Evolutionary conservation across 2,797 vertebrate genomes (phyloP).

Genomic region (Falco novaeseelandiae): DNA sequence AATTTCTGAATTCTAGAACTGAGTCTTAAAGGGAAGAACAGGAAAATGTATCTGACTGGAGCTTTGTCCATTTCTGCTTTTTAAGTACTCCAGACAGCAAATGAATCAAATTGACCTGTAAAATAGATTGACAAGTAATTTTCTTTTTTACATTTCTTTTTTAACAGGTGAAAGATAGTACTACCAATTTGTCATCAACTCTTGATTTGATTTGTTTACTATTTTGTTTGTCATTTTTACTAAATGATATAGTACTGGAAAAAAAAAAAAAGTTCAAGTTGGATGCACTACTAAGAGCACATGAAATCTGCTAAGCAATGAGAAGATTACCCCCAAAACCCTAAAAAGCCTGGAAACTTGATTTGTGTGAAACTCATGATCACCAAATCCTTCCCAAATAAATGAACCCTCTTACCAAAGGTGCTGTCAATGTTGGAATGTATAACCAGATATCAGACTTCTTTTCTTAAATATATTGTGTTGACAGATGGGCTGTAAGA

Average conservation of each 20-base stretch:
- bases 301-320: background rate
- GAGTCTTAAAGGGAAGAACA: background rate
- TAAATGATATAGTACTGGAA: background rate
- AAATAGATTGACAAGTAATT: background rate
- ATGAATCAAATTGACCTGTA: background rate
- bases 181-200: background rate
- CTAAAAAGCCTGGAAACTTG: background rate
- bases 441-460: background rate
- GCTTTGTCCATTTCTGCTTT: background rate
- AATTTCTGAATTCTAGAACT: background rate
- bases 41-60: background rate
- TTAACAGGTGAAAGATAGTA: background rate
- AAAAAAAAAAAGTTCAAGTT: background rate
- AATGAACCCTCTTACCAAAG: background rate
- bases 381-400: background rate
- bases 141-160: background rate
- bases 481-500: background rate
- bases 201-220: background rate
- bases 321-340: background rate
- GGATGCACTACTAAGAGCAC: background rate
- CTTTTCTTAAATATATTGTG: background rate
- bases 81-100: background rate
- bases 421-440: background rate
- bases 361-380: background rate
- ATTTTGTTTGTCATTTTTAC: background rate